Evolutionary conservation across 2,888 invertebrate species (phyloP).

Genomic region (Synanthedon tipuliformis): DNA sequence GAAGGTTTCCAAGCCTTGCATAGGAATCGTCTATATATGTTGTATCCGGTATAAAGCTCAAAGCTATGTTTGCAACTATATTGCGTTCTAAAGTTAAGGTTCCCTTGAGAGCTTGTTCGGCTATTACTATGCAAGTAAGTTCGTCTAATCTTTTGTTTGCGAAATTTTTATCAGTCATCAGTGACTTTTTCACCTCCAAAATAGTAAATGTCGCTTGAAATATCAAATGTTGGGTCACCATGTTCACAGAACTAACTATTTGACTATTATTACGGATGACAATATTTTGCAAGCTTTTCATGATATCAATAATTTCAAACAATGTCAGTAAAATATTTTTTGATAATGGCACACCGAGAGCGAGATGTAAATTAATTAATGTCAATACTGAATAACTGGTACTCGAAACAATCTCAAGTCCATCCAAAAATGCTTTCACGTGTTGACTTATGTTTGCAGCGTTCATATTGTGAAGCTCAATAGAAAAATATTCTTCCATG

Average conservation of each 20-base stretch:
- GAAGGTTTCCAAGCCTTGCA: conserved; percentile 68
- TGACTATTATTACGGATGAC: conserved; percentile 77
- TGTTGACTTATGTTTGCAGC: conserved; percentile 57
- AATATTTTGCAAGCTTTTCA: conserved; percentile 80
- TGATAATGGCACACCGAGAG: conserved; percentile 80
- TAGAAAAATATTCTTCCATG: conserved; percentile 47
- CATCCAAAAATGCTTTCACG: conserved; percentile 59
- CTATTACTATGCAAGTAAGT: conserved; percentile 80
- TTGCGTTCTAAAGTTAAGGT: conserved; percentile 74
- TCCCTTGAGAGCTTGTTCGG: conserved; percentile 76
- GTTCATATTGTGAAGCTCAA: conserved; percentile 40
- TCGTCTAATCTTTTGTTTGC: conserved; percentile 76
- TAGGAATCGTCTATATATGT: conserved; percentile 74
- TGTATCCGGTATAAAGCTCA: conserved; percentile 75
- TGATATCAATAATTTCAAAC: conserved; percentile 83
- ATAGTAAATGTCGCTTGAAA: conserved; percentile 79
- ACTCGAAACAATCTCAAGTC: conserved; percentile 76
- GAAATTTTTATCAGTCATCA: conserved; percentile 73
- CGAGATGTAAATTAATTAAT: conserved; percentile 76
- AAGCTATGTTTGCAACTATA: conserved; percentile 74
- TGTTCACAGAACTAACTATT: conserved; percentile 78
- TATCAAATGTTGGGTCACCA: conserved; percentile 83
- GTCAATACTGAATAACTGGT: conserved; percentile 66
- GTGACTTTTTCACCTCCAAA: conserved; percentile 75
- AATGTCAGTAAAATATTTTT: conserved; percentile 79